Evolutionary conservation across 2,888 invertebrate species (phyloP), one percentile per base, ranked within the genome.

Genomic region (Ennomos fuscantarius): DNA sequence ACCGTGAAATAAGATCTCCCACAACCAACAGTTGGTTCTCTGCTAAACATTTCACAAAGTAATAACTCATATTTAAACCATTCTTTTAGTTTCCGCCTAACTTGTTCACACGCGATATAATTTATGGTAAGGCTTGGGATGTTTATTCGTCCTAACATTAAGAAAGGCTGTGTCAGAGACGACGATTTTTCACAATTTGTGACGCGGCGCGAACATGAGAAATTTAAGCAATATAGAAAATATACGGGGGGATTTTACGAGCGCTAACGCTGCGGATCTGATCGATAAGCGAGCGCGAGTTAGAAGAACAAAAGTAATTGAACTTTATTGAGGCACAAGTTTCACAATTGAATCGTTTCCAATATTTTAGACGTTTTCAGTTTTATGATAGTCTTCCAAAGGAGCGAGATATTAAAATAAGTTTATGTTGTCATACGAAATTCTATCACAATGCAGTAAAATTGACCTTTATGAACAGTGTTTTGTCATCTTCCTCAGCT

Each of bases 111-210:
- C 58, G 70, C 70, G 69, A 71, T 68, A 70, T 69, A 73, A 81
- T 80, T 80, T 82, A 79, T 76, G 71, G 65, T 65, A 64, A 51
- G 73, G 79, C 70, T 79, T 75, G 56, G 63, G 62, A 65, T 69
- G 69, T 72, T 59, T 59, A 55, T 62, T 62, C 42, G 47, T 45
- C 35, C 39, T 52, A 15, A 33, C 42, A 53, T 54, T 40, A 55
- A 49, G 53, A 54, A 61, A 60, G 55, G 53, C 53, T 60, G 56
- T 57, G 64, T 66, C 58, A 67, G 66, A 72, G 65, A 63, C 63
- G 66, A 65, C 69, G 59, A 79, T 79, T 78, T 74, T 73, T 80
- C 74, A 78, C 73, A 76, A 76, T 79, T 78, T 78, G 73, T 73
- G 70, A 75, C 69, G 70, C 68, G 53, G 47, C 50, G 62, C 63